Conservation (phyloP, 2,888 invertebrate genomes). For the Neoaliturus tenellus region DNA sequence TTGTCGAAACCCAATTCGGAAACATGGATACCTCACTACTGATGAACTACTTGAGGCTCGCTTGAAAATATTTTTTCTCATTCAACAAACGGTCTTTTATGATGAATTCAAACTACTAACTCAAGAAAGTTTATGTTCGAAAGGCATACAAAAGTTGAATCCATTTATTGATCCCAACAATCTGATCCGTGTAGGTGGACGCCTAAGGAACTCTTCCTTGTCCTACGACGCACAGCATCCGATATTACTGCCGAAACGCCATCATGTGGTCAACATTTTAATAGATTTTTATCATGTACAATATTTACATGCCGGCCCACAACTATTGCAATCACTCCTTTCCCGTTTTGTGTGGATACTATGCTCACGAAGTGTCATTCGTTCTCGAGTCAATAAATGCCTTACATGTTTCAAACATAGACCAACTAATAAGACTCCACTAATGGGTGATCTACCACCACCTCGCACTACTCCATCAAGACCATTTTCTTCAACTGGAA, state of each 20-base stretch:
- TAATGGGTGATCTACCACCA: too few species aligned
- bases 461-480: too few species aligned
- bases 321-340: conserved; percentile 57
- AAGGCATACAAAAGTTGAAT: too few species aligned
- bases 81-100: too few species aligned
- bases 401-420: conserved; percentile 58
- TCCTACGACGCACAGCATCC: conserved; percentile 33
- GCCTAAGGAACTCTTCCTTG: conserved; percentile 50
- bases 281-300: conserved; percentile 60
- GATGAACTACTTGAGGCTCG: too few species aligned
- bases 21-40: too few species aligned
- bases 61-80: too few species aligned
- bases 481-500: conserved; percentile 49
- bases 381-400: conserved; percentile 60
- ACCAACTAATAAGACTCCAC: conserved; percentile 22
- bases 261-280: conserved; percentile 27
- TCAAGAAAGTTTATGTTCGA: too few species aligned
- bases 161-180: too few species aligned
- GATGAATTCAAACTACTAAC: too few species aligned
- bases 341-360: conserved; percentile 61
- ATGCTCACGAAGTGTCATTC: conserved; percentile 57
- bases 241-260: conserved; percentile 5
- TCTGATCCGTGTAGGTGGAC: conserved; percentile 62
- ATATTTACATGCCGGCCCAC: conserved; percentile 60
- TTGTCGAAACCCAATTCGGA: too few species aligned